Evolutionary conservation across 1,140 invertebrate genomes (phyloP).

Genomic region (Caenorhabditis remanei): DNA sequence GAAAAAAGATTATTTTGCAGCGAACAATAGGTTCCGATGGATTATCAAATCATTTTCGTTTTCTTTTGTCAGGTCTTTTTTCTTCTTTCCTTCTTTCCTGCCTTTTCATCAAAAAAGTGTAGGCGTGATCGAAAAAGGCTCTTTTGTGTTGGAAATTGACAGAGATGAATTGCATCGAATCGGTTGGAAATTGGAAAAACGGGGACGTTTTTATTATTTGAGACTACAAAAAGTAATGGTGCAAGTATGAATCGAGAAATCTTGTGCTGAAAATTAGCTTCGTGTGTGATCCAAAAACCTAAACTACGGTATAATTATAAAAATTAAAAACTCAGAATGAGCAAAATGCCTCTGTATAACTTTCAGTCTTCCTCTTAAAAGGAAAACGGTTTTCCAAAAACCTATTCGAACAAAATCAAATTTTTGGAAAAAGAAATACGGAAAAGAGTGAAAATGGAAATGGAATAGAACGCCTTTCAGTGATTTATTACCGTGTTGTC

Average conservation of each 20-base stretch:
- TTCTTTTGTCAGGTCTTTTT: neutral
- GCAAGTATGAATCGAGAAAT: too few relatives aligned
- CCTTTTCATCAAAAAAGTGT: constrained; percentile 1
- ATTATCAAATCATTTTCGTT: neutral
- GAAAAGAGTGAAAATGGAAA: neutral
- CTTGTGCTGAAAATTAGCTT: too few relatives aligned
- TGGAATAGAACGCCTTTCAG: neutral
- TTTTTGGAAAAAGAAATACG: neutral
- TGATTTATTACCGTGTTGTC: too few relatives aligned
- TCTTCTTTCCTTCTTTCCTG: neutral
- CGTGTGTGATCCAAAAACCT: too few relatives aligned
- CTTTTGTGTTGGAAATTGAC: constrained; percentile 18
- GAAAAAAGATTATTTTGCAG: neutral
- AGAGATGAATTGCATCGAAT: constrained; percentile 8
- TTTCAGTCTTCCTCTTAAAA: neutral
- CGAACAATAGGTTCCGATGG: neutral
- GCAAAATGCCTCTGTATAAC: too few relatives aligned
- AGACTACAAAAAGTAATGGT: too few relatives aligned
- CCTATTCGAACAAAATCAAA: neutral
- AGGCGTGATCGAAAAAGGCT: constrained; percentile 4
- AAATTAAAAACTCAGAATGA: too few relatives aligned
- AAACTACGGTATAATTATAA: too few relatives aligned
- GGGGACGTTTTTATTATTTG: neutral
- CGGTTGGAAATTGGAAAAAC: neutral
- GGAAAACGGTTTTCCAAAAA: neutral